These are phyloP conservation scores for Noctua fimbriata DNA, from an alignment of 2,888 invertebrate genomes.

Conservation along the genomic window DNA sequence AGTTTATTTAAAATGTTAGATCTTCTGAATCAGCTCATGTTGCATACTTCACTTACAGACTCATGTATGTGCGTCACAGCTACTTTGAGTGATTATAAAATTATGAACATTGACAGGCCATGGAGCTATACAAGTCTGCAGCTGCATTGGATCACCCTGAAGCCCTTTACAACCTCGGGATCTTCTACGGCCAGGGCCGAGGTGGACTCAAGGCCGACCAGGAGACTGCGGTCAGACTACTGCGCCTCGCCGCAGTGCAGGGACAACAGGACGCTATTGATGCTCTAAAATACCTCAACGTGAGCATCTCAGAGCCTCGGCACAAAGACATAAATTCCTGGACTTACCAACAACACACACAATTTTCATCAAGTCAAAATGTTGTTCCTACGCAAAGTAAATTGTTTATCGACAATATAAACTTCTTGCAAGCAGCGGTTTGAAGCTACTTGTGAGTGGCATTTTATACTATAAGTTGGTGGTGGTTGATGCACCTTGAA, in stretches of 20 bases:
- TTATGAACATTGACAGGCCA: conserved; percentile 87
- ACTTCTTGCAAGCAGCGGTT: conserved; percentile 72
- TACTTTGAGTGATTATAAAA: conserved; percentile 4
- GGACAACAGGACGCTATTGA: conserved; percentile 90
- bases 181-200: conserved; percentile 92
- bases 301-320: conserved; percentile 71
- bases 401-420: conserved; percentile 82
- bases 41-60: neutral
- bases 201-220: conserved; percentile 90
- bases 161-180: conserved; percentile 93
- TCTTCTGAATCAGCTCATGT: neutral
- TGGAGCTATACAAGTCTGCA: conserved; percentile 91
- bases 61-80: neutral
- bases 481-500: conserved; percentile 53
- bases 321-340: conserved; percentile 70
- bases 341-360: conserved; percentile 69
- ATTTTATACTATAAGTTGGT: conserved; percentile 51
- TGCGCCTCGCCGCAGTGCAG: conserved; percentile 90
- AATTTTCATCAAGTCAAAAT: conserved; percentile 70
- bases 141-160: conserved; percentile 91
- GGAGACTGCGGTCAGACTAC: conserved; percentile 86
- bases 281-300: conserved; percentile 84
- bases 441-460: conserved; percentile 71
- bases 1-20: neutral
- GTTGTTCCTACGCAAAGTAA: conserved; percentile 79